These are phyloP conservation scores for Crossocerus cetratus DNA, from an alignment of 2,888 invertebrate species.

Conservation along the genomic window DNA sequence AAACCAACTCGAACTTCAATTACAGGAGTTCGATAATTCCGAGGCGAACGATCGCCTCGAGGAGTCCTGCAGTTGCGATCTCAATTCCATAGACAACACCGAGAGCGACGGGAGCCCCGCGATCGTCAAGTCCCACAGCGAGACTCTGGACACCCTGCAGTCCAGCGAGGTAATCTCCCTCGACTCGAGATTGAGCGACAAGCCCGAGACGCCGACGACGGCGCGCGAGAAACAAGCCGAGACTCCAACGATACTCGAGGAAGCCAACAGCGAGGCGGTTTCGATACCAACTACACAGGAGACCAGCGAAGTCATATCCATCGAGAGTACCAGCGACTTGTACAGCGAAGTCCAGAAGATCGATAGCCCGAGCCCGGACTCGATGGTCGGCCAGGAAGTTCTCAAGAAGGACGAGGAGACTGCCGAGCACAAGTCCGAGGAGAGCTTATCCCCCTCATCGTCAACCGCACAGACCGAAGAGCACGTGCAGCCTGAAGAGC, in stretches of 20 bases:
- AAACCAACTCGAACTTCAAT: too few relatives aligned
- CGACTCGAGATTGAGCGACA: conserved; percentile 78
- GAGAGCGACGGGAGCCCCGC: conserved; percentile 79
- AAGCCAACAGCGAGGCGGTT: conserved; percentile 67
- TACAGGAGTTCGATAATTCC: conserved; percentile 69
- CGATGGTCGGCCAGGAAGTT: conserved; percentile 39
- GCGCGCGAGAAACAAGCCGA: conserved; percentile 64
- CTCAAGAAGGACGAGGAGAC: conserved; percentile 49
- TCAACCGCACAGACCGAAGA: conserved; percentile 54
- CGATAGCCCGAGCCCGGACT: conserved; percentile 52
- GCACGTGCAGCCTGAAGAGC: conserved; percentile 48
- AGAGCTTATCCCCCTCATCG: conserved; percentile 16
- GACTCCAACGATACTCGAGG: conserved; percentile 71
- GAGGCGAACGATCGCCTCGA: conserved; percentile 72
- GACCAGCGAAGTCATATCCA: conserved; percentile 78
- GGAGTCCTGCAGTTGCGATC: conserved; percentile 75
- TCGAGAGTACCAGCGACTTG: conserved; percentile 79
- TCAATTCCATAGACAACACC: conserved; percentile 76
- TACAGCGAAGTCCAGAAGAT: conserved; percentile 83
- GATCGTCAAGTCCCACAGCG: conserved; percentile 74
- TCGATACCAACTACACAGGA: conserved; percentile 71
- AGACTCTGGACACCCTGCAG: conserved; percentile 71
- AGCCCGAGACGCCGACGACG: conserved; percentile 67
- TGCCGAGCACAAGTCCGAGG: conserved; percentile 27
- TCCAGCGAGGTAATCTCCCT: conserved; percentile 78